Base-by-base conservation (phyloP, 2,888 invertebrate genomes). In the Apotomis turbidana region DNA sequence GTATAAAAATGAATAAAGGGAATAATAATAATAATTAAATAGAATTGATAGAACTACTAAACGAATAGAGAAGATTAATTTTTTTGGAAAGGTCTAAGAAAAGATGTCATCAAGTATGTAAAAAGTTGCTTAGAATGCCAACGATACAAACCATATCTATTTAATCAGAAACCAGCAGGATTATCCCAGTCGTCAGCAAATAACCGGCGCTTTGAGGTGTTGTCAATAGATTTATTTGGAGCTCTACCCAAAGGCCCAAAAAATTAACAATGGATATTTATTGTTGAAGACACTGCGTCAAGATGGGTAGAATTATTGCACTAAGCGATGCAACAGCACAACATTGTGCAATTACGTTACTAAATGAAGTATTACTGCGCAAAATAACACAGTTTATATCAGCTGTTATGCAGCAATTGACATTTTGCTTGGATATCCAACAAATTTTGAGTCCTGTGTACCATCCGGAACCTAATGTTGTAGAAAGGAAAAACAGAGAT, bases 341-440 rank as follows among this genome's bases (percentile, higher is more conserved):
- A 36, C 69, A 44, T 0, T 87, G 85, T 60, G 81, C 83, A 0
- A 61, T 51, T 0, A 76, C 69, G 0, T 69, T 88, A 0, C 55
- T 87, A 0, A 73, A 84, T 44, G 84, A 87, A 70, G 71, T 85
- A 0, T 80, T 87, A n/a, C 54, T 87, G 4, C 54, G 86, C 0
- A 66, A 83, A 12, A n/a, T 87, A 0, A 77, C 78, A 0, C 86
- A 86, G 57, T 73, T 73, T 13, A 54, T 70, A 15, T 54, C 70
- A 6, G 70, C 74, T 10, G 70, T 59, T 0, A 74, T 74, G 71
- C 71, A 70, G 12, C 68, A 70, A 58, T 63, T 59, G 44, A 74
- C 70, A 70, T 44, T 60, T 13, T 41, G 58, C 5, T 13, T 74
- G 10, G 70, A 59, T 4, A 57, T 74, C 9, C 62, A 67, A 13